phyloP scores from a whole-genome alignment of 2,888 invertebrate species.

The Pristionchus mayeri region DNA sequence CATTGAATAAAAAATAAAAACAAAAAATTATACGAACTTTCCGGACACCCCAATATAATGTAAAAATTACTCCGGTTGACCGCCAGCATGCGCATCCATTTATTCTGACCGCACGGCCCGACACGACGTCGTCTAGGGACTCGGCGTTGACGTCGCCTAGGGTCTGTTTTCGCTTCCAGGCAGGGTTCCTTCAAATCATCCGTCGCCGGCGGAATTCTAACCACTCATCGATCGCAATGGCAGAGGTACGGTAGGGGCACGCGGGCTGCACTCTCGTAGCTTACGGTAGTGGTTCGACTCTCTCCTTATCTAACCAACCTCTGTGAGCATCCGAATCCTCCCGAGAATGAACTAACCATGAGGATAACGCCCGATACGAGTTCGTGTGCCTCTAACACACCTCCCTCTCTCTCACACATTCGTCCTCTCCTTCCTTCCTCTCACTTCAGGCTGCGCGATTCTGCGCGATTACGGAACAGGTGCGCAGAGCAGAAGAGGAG shows the following conservation, averaged over 20 bases:
- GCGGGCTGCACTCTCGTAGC: neutral
- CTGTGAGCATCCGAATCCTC: constrained; percentile 1
- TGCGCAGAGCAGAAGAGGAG: neutral
- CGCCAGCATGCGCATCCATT: neutral
- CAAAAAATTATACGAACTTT: too few species aligned
- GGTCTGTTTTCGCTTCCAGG: constrained; percentile 61
- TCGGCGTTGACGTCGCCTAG: too few species aligned
- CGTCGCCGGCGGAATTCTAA: constrained; percentile 44
- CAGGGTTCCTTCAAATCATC: constrained; percentile 62
- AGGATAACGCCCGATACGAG: neutral
- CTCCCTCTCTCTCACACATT: neutral
- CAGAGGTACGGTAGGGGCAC: constrained; percentile 63
- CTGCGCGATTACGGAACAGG: constrained; percentile 26
- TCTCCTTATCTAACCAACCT: neutral
- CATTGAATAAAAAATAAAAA: too few species aligned
- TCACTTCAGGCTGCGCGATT: constrained; percentile 30
- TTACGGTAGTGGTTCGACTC: neutral
- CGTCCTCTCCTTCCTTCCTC: neutral
- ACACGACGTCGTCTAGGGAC: too few species aligned
- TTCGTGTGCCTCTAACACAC: constrained; percentile 14
- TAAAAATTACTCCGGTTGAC: neutral
- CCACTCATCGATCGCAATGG: constrained; percentile 69
- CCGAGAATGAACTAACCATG: neutral
- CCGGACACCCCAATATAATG: too few species aligned
- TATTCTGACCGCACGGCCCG: too few species aligned